phyloP scores from a whole-genome alignment of 2,888 invertebrate species.

The Xestia xanthographa region DNA sequence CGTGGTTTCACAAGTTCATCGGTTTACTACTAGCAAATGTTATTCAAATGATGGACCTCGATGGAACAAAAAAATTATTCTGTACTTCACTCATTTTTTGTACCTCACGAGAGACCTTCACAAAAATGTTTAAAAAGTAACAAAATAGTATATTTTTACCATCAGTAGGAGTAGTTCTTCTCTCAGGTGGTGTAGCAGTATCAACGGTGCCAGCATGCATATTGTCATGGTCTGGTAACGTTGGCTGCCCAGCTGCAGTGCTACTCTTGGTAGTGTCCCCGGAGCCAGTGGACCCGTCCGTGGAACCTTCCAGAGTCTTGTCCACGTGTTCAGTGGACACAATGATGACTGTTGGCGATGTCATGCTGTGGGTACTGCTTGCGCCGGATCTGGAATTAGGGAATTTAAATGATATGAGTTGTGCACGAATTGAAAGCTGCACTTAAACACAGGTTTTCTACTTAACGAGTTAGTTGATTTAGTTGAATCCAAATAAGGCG shows the following conservation, averaged over 20 bases:
- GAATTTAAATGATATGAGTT: too few relatives aligned
- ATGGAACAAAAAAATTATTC: not conserved
- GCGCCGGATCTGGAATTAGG: conserved; percentile 77
- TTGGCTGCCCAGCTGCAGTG: conserved; percentile 74
- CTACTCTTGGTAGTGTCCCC: conserved; percentile 66
- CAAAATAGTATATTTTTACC: conserved; percentile 69
- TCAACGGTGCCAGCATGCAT: conserved; percentile 85
- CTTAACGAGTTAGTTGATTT: not conserved
- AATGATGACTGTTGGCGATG: conserved; percentile 78
- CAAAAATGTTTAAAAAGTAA: not conserved
- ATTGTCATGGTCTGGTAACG: conserved; percentile 84
- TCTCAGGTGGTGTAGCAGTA: conserved; percentile 76
- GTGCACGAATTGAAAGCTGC: not conserved
- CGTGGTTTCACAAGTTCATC: not conserved
- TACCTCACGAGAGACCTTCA: not conserved
- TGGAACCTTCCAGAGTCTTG: conserved; percentile 77
- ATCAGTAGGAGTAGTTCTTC: conserved; percentile 83
- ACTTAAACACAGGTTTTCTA: not conserved
- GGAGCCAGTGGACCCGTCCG: conserved; percentile 70
- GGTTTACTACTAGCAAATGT: not conserved
- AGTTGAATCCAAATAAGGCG: not conserved
- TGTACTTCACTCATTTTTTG: not conserved
- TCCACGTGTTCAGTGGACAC: conserved; percentile 80
- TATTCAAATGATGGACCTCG: not conserved
- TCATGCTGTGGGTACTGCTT: conserved; percentile 85